These are phyloP conservation scores for Hirtodrosophila duncani DNA, from an alignment of 2,888 invertebrate genomes.

Conservation along the genomic window DNA sequence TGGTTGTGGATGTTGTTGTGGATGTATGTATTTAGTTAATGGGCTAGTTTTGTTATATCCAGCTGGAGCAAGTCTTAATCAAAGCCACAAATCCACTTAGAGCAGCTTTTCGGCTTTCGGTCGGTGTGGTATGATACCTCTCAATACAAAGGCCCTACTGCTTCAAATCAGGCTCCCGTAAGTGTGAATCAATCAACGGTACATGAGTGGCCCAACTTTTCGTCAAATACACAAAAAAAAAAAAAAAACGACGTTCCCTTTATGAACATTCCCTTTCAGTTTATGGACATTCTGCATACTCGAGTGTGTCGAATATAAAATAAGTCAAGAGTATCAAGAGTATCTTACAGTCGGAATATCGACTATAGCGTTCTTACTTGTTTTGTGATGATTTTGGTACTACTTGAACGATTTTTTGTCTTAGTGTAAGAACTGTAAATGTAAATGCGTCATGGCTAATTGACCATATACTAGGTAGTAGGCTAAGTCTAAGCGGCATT, in stretches of 20 bases:
- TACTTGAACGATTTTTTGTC: no score
- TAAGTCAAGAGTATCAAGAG: no score
- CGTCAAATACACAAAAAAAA: no score
- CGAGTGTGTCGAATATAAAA: no score
- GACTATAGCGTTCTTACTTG: background rate
- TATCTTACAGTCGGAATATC: no score
- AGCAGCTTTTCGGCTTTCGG: slow-evolving; percentile 19
- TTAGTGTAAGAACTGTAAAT: no score
- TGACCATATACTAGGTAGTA: slow-evolving; percentile 8
- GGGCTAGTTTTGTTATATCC: slow-evolving; percentile 52
- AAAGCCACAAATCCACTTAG: slow-evolving; percentile 36
- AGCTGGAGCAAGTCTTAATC: slow-evolving; percentile 1
- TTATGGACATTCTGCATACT: no score
- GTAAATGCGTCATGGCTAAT: slow-evolving; percentile 36
- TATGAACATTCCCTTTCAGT: no score
- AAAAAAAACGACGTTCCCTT: slow-evolving; percentile 4
- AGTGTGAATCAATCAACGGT: slow-evolving; percentile 38
- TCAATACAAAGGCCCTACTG: background rate
- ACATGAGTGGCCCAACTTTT: slow-evolving; percentile 17
- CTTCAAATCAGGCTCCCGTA: slow-evolving; percentile 4
- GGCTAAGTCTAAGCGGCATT: no score
- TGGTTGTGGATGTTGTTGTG: background rate
- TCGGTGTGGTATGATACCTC: background rate
- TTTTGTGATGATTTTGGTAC: background rate
- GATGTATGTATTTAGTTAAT: slow-evolving; percentile 51